A percentile compares a stretch with the other conserved stretches of the same genome.
Evolutionary conservation across 2,113 vertebrate genomes (phyloP).

Genomic region (Xiphias gladius): DNA sequence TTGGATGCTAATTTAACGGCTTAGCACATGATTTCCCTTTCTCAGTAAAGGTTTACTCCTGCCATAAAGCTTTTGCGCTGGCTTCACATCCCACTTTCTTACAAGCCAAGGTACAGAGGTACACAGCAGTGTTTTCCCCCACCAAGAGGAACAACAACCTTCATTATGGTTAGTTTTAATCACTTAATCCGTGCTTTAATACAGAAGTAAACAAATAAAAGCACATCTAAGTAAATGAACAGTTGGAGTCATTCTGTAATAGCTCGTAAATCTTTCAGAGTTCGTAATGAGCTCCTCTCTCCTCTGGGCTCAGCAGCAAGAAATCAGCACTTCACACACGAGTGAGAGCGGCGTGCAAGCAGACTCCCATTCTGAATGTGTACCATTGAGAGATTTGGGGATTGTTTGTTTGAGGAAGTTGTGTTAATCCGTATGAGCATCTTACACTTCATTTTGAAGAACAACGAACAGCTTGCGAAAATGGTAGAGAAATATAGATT

Average conservation of each 20-base stretch:
- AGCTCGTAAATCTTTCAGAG: constrained; percentile 79
- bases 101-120: constrained; percentile 39
- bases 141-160: constrained; percentile 61
- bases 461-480: constrained; percentile 19
- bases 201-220: constrained; percentile 80
- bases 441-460: constrained; percentile 20
- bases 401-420: constrained; percentile 69
- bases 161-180: constrained; percentile 78
- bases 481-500: neutral
- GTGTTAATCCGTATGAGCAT: constrained; percentile 63
- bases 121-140: constrained; percentile 39
- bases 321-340: constrained; percentile 68
- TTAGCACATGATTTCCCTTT: constrained; percentile 66
- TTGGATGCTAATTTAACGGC: constrained; percentile 75
- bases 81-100: constrained; percentile 42
- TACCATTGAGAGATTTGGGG: constrained; percentile 47
- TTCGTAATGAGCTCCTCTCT: constrained; percentile 79
- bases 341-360: constrained; percentile 47
- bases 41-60: constrained; percentile 60
- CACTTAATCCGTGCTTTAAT: constrained; percentile 75
- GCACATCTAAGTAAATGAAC: constrained; percentile 75
- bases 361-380: constrained; percentile 55
- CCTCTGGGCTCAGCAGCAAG: constrained; percentile 66
- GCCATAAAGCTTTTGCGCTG: constrained; percentile 66
- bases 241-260: constrained; percentile 73